A percentile compares a stretch with the other conserved stretches of the same genome.
Conservation (phyloP, 2,888 invertebrate genomes). For the Macropis europaea region DNA sequence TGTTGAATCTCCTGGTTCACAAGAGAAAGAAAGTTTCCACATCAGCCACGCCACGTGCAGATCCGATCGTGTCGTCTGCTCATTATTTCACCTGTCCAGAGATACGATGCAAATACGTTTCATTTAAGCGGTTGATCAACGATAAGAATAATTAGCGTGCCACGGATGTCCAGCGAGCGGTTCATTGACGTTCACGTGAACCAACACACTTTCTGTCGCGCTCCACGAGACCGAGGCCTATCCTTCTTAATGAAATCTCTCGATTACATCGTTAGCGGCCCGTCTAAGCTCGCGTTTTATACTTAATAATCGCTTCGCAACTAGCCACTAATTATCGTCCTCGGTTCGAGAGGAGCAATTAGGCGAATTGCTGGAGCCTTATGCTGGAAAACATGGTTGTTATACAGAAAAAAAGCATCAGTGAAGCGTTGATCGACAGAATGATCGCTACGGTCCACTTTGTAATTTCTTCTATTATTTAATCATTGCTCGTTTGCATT, state of each 20-base stretch:
- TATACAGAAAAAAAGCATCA: neutral
- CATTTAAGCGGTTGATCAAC: conserved; percentile 6
- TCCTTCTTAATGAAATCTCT: conserved; percentile 15
- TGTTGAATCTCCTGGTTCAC: no score
- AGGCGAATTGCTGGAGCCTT: neutral
- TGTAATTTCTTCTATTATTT: conserved; percentile 50
- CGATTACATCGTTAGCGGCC: conserved; percentile 13
- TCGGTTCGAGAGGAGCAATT: conserved; percentile 5
- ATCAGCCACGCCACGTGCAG: conserved; percentile 3
- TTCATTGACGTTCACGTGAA: conserved; percentile 11
- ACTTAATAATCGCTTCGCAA: conserved; percentile 16
- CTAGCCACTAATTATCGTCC: conserved; percentile 38
- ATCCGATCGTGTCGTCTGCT: no score
- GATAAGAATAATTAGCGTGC: conserved; percentile 30
- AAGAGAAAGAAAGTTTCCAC: no score
- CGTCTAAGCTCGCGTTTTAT: conserved; percentile 9
- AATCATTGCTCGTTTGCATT: conserved; percentile 49
- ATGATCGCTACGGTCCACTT: conserved; percentile 36
- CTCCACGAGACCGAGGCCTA: neutral
- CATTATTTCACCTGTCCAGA: conserved; percentile 20
- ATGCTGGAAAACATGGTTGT: conserved; percentile 21
- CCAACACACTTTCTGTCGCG: conserved; percentile 18
- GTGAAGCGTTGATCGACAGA: conserved; percentile 41
- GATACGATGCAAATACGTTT: neutral
- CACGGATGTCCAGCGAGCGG: conserved; percentile 7